Evolutionary conservation across 2,797 vertebrate species (phyloP).

Genomic region (Sardinella longiceps): DNA sequence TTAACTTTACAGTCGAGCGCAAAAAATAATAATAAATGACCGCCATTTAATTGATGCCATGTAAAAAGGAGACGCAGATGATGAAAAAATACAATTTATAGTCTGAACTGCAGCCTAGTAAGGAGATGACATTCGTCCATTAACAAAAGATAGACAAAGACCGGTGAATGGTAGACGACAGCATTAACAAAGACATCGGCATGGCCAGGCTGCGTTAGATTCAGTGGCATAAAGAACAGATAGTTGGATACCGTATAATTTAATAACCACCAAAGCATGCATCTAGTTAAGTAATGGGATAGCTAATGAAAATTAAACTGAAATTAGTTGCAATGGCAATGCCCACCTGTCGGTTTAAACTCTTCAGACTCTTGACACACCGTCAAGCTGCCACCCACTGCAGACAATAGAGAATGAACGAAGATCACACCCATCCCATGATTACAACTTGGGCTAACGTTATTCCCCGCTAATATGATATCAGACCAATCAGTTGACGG

Average conservation of each 20-base stretch:
- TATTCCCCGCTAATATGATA: too few species aligned
- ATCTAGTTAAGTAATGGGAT: not conserved
- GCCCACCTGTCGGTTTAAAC: conserved; percentile 21
- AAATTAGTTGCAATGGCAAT: not conserved
- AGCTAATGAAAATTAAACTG: not conserved
- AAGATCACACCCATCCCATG: not conserved
- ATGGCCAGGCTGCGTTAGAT: not conserved
- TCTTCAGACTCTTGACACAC: not conserved
- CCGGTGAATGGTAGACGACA: not conserved
- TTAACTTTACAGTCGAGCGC: not conserved
- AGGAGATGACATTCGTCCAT: not conserved
- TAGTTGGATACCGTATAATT: not conserved
- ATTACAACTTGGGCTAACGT: too few species aligned
- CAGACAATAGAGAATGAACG: conserved; percentile 2
- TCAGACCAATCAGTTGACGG: not conserved
- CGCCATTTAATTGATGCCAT: not conserved
- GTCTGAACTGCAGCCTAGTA: not conserved
- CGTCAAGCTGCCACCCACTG: conserved; percentile 38
- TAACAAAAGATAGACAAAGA: conserved; percentile 3
- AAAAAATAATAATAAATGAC: not conserved
- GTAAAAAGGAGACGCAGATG: not conserved
- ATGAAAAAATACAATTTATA: not conserved
- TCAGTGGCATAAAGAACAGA: not conserved
- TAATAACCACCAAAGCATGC: not conserved
- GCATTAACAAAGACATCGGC: conserved; percentile 14